Evolutionary conservation across 2,888 invertebrate genomes (phyloP), one percentile per base, ranked within the genome.

Genomic region (Rhyacophila evoluta): DNA sequence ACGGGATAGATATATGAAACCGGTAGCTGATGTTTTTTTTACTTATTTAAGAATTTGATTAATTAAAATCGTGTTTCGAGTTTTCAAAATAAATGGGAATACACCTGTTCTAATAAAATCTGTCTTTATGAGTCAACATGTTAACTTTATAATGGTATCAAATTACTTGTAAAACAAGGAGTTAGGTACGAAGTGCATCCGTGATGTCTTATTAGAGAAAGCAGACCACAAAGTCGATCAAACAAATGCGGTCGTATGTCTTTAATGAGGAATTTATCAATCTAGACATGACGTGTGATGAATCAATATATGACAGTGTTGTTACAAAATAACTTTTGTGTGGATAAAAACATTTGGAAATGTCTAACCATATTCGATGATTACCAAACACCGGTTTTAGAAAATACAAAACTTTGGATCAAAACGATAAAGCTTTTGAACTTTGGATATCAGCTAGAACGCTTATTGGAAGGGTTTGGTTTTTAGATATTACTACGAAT

Each of bases 171-270:
- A 55, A 55, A 55, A 55, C 55, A 55, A 55, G 55, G 15, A 55
- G 55, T 12, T 8, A 19, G 10, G 15, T 55, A 55, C 19, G 19
- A 55, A 55, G 55, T 25, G 55, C 55, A 55, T 55, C 19, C 25
- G 55, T 38, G 27, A 72, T 72, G 72, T 36, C 36, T 72, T 27
- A 72, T 72, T 37, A 38, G 72, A 72, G 72, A 72, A 72, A 72
- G 72, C 28, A 37, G 72, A 72, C 37, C 72, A 37, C 37, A 72
- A 19, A 72, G n/a, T 10, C 37, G 12, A 37, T 25, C 55, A 55
- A 55, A 55, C 19, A 55, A 55, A 55, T 55, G 55, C 55, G 55
- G 55, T 55, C 19, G 19, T 15, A 19, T 55, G 55, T 55, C 55
- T 55, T 55, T 55, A 55, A 55, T 55, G 55, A 55, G 55, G 55